Evolutionary conservation across 2,797 vertebrate genomes (phyloP), one percentile per base, ranked within the genome.

Genomic region (Pseudomugil gertrudae): DNA sequence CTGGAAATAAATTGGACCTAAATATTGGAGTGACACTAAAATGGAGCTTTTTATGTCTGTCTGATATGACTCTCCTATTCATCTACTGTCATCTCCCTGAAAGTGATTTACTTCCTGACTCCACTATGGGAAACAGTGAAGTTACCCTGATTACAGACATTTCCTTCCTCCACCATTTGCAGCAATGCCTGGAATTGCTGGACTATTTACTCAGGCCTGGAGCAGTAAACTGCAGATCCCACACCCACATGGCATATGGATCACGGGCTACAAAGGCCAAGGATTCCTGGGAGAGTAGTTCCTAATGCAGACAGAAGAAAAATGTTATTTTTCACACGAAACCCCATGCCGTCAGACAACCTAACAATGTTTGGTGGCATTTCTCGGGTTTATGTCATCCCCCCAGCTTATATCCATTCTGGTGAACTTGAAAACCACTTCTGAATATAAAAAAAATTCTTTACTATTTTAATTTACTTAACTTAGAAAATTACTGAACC

Each of bases 121-220:
- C 76, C 59, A 74, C 78, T 84, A 73, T 90, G 88, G 89, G 89
- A 93, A 93, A 87, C 83, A 63, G 80, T 79, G 79, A 87, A 87
- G 87, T 89, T 84, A 83, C 81, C 83, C 87, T 89, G 92, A 93
- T 92, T 92, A 90, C 83, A 87, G 89, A 91, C 89, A 83, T 90
- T 93, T 93, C 92, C 92, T 92, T 93, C 91, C 91, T 91, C 72
- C 82, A 75, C 79, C 77, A 81, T 84, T 90, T 84, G 84, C 80
- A 90, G 89, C 80, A 72, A 86, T 88, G 88, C 84, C 87, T 88
- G 89, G 89, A 92, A 91, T 92, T 86, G 87, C 80, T 80, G 66
- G 75, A 85, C 67, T 91, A 92, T 93, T 92, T 92, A 90, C 88
- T 87, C 87, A 89, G 87, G 87, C 89, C 86, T 29, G 71, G 64